Base-by-base conservation (phyloP, 53 echinoderm and acorn worm species). In the Paracentrotus lividus region DNA sequence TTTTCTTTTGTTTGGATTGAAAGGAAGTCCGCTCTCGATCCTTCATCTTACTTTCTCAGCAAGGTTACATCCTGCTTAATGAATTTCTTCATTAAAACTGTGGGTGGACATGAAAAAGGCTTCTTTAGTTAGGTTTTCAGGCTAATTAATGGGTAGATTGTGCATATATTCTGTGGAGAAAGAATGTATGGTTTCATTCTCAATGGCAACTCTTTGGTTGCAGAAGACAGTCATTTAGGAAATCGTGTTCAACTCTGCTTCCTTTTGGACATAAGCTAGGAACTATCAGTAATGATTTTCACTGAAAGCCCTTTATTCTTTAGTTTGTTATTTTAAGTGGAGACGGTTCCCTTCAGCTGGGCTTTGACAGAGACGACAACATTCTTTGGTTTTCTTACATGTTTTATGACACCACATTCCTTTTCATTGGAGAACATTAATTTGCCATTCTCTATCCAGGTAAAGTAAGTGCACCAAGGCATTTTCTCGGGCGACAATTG, bases 1-100 rank as follows among this genome's bases (percentile, higher is more conserved):
- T n/a, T n/a, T n/a, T n/a, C n/a, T 36, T 86, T 32, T 56, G 47
- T 86, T 86, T 54, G 16, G 42, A 36, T 16, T 44, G 34, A 36
- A 54, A 86, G 86, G 86, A 86, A 52, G 86, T 86, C 56, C 56
- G 27, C 47, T 40, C 72, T 72, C 36, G 40, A 38, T 40, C 40
- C 72, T 72, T 72, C 72, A 36, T 69, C 69, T 36, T 69, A 69
- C 16, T 27, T 61, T 29, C n/a, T n/a, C n/a, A n/a, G n/a, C n/a
- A n/a, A n/a, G n/a, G 9, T 9, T 64, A 64, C 64, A 64, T 64
- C 64, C 64, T 64, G 8, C 64, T 29, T 31, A 64, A 64, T 64
- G 29, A 29, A 29, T 29, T 64, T 26, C 5, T 9, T 27, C 20
- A 18, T 59, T 15, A 15, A 51, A 24, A 5, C 0, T 20, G 5